Base-by-base conservation (phyloP, 2,888 invertebrate genomes). In the Danaus chrysippus region DNA sequence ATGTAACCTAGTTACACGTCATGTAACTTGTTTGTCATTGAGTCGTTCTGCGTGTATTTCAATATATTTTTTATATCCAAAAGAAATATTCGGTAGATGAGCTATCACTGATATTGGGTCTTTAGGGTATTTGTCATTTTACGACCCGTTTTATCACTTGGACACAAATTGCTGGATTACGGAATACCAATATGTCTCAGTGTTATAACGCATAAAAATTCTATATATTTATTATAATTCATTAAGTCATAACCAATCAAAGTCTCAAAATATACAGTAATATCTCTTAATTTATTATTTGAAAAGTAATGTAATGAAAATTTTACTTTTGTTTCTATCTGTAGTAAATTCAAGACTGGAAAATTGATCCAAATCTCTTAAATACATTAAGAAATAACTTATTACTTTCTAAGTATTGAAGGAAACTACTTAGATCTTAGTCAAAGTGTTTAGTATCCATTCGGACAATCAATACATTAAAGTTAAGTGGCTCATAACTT, bases 401-500 rank as follows among this genome's bases (percentile, higher is more conserved):
- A 2, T 8, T 34, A 34, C 23, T 34, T 8, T 34, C 23, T 8
- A 34, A 2, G 23, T 34, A 11, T 1, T 49, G 10, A 17, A n/a
- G 17, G 78, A 84, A 66, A 81, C 80, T 79, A 80, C 82, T 84
- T 82, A 80, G 80, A 77, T 79, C 77, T 77, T 80, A 78, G 76
- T 75, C 78, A 82, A 76, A 83, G 81, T 82, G 85, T 82, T 86
- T 86, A 85, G 78, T 79, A 81, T 82, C 79, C 77, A 73, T 61
- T 70, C 75, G 78, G 77, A 77, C 82, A 76, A 85, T 82, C 84
- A 78, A 85, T 86, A 86, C 82, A 86, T 84, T 79, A 79, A 34
- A 78, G 68, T 71, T 84, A 86, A 87, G 84, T 84, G 82, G 83
- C 71, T 79, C 84, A 84, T 86, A 82, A 83, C 79, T 78, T 77